phyloP scores from a whole-genome alignment of 1,140 invertebrate species.

The Archegozetes longisetosus region DNA sequence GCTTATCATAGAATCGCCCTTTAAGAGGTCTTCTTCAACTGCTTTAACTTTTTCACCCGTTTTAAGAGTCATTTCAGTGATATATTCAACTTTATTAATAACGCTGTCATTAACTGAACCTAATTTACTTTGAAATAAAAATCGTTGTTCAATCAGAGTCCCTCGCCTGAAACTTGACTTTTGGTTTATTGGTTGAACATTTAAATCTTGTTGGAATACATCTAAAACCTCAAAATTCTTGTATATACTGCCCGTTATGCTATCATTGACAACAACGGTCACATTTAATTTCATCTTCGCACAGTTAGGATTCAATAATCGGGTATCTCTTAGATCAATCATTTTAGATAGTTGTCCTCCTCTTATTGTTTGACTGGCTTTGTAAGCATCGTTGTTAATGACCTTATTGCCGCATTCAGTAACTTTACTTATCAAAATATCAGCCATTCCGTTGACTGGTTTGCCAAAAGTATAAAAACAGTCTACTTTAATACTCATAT shows the following conservation, averaged over 20 bases:
- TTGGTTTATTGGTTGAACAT: not conserved
- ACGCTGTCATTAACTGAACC: too few species aligned
- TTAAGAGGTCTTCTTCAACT: too few species aligned
- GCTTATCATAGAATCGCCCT: too few species aligned
- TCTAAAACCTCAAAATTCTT: not conserved
- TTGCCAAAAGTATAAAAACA: not conserved
- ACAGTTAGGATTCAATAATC: not conserved
- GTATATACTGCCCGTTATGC: not conserved
- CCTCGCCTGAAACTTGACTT: not conserved
- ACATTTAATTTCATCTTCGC: not conserved
- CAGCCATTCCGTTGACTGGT: not conserved
- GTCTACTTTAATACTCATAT: not conserved
- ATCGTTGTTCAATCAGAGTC: too few species aligned
- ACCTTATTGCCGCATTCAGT: not conserved
- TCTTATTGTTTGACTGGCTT: not conserved
- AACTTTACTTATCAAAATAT: not conserved
- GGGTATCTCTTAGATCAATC: not conserved
- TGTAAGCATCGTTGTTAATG: not conserved
- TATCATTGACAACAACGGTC: not conserved
- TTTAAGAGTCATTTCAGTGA: too few species aligned
- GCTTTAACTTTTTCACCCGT: too few species aligned
- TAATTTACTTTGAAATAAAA: too few species aligned
- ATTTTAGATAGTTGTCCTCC: not conserved
- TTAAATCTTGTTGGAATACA: not conserved
- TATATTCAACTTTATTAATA: too few species aligned